Evolutionary conservation across 1,140 invertebrate genomes (phyloP).

Genomic region (Eurytemora carolleeae): DNA sequence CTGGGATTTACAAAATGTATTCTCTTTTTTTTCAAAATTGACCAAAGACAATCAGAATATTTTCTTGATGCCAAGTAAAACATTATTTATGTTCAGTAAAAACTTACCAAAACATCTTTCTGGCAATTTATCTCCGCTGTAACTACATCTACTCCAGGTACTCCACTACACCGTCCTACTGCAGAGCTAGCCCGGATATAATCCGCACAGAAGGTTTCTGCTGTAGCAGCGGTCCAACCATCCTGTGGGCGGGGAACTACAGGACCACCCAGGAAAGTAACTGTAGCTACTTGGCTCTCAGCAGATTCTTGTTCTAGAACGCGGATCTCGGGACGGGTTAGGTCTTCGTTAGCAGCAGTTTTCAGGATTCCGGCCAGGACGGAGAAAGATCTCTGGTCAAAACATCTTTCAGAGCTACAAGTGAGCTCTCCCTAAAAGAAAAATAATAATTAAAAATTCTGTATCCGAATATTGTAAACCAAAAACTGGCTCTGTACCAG

Average conservation of each 20-base stretch:
- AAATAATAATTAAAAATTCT: no score
- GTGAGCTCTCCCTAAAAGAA: not conserved
- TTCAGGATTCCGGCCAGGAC: not conserved
- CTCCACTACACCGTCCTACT: not conserved
- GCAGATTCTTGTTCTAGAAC: not conserved
- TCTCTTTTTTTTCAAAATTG: no score
- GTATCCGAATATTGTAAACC: no score
- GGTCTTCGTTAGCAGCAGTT: not conserved
- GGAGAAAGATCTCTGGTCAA: not conserved
- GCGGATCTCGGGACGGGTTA: not conserved
- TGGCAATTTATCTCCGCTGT: not conserved
- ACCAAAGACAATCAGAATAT: no score
- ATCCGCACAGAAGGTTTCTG: slow-evolving; percentile 1
- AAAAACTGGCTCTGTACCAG: no score
- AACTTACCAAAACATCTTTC: not conserved
- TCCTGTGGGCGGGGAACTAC: not conserved
- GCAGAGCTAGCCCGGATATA: not conserved
- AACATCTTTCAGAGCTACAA: not conserved
- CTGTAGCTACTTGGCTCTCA: not conserved
- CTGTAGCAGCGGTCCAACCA: slow-evolving; percentile 3
- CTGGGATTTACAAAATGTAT: no score
- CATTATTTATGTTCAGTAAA: no score
- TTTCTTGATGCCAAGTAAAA: no score
- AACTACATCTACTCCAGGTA: slow-evolving; percentile 1
- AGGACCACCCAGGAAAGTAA: not conserved